Base-by-base conservation (phyloP, 2,888 invertebrate genomes). In the Phalangium opilio region DNA sequence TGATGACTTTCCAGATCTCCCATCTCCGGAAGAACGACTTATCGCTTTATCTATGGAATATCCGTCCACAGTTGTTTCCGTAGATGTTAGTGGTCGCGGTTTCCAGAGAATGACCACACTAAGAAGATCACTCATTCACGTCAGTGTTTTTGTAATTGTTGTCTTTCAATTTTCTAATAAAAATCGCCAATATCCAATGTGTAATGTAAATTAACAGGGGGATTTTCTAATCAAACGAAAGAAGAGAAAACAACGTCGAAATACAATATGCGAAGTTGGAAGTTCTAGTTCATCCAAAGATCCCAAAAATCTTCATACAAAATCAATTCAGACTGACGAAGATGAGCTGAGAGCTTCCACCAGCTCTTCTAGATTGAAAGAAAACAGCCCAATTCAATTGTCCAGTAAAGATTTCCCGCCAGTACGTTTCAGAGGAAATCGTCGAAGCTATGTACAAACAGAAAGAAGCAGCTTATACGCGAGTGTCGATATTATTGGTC, bases 21-120 rank as follows among this genome's bases (percentile, higher is more conserved):
- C 62, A 27, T 57, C 60, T 2, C 62, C 63, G 5, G 60, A 61
- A 46, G 59, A 62, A 50, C 56, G 57, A 35, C 53, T 55, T 5
- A 54, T 57, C 45, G 57, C 59, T 18, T 46, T 61, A 17, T 58
- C 60, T 15, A 44, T 55, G 44, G 60, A 59, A 43, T 89, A 84
- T 72, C 83, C 84, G 46, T 83, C 85, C 55, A 81, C 85, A 73
- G 70, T 89, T 55, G 81, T 93, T 52, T 78, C 82, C 51, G 86
- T 93, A 60, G 89, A 93, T 69, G 79, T 84, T 46, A 82, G 85
- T 52, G 90, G 90, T 45, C 75, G 76, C 61, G 78, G 81, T 65
- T 91, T 91, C 73, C 79, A 83, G 63, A 75, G 90, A 58, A 85
- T 90, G 85, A 82, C 84, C 61, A 76, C 75, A 60, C 79, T 84